Evolutionary conservation across 37 sponge, comb jelly and placozoan genomes (phyloP), one percentile per base, ranked within the genome.

Genomic region (Aplysina aerophoba): DNA sequence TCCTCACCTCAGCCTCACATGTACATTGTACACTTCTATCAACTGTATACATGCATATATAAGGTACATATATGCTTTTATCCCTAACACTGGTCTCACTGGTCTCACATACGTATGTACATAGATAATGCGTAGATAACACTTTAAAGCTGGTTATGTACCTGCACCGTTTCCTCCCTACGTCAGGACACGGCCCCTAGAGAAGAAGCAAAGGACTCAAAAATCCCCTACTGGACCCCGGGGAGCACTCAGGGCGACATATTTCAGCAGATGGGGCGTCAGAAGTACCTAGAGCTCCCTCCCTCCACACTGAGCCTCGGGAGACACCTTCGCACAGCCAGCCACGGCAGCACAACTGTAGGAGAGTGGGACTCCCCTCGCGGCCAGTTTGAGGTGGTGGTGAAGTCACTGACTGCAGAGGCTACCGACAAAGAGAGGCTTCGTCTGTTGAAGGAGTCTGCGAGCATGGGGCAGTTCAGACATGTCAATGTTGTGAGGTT

Each of bases 311-410:
- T 75, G 25, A 53, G 3, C n/a, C 25, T 75, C 6, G 78, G 78
- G 41, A 50, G 78, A 24, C 71, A 69, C 35, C 28, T 69, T 30
- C 35, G 17, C 28, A 69, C 17, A 0, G 1, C 17, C 33, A 35
- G 30, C 1, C 28, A 15, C 71, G 4, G 33, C 71, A 69, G 13
- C 71, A 69, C 34, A 35, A 30, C 13, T 35, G 34, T 17, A 4
- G 78, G 38, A 22, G 78, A 53, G 4, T 75, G 78, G 78, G 37
- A 75, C 78, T 75, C 78, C 21, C 78, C 78, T 12, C 21, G 13
- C 21, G 78, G 78, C 0, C 44, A 75, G 24, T 40, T 50, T 53
- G 54, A 53, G 15, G 78, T 75, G 54, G 78, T 36, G 17, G 78
- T 75, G 25, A 75, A 75, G 53, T 15, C 54, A 12, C 2, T 40